Percentiles rank a stretch among this genome's conserved stretches.
These are phyloP conservation scores for Hypsibius dujardini DNA, from an alignment of 1,140 invertebrate species.

Conservation along the genomic window DNA sequence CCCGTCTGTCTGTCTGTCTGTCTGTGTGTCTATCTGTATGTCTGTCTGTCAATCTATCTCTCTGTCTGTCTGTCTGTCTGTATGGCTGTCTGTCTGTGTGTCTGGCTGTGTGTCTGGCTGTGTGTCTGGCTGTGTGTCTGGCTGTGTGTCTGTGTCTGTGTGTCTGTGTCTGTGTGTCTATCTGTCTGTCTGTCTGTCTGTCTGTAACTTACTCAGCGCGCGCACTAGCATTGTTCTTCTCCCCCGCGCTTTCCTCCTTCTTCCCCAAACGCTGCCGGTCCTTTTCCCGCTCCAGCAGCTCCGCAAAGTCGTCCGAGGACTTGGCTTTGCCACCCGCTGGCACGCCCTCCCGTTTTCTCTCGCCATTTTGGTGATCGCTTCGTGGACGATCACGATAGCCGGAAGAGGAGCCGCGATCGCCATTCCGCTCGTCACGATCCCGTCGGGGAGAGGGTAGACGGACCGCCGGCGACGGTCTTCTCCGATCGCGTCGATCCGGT, in stretches of 20 bases:
- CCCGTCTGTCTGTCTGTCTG: too few relatives aligned
- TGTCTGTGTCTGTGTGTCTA: too few relatives aligned
- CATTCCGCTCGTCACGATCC: background rate
- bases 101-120: too few relatives aligned
- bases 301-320: conserved; percentile 28
- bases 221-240: background rate
- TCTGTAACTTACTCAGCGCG: too few relatives aligned
- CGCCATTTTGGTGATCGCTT: background rate
- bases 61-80: too few relatives aligned
- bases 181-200: too few relatives aligned
- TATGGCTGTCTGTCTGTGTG: too few relatives aligned
- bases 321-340: background rate
- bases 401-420: background rate
- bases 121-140: too few relatives aligned
- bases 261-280: conserved; percentile 28
- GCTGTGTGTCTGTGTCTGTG: too few relatives aligned
- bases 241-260: background rate
- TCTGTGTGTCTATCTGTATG: too few relatives aligned
- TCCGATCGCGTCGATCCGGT: background rate
- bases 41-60: too few relatives aligned
- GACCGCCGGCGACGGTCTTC: background rate
- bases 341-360: background rate
- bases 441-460: too few relatives aligned
- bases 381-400: background rate
- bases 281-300: conserved; percentile 30